These are phyloP conservation scores for Sinocyclocheilus anshuiensis DNA, from an alignment of 2,113 vertebrate genomes.

Conservation along the genomic window DNA sequence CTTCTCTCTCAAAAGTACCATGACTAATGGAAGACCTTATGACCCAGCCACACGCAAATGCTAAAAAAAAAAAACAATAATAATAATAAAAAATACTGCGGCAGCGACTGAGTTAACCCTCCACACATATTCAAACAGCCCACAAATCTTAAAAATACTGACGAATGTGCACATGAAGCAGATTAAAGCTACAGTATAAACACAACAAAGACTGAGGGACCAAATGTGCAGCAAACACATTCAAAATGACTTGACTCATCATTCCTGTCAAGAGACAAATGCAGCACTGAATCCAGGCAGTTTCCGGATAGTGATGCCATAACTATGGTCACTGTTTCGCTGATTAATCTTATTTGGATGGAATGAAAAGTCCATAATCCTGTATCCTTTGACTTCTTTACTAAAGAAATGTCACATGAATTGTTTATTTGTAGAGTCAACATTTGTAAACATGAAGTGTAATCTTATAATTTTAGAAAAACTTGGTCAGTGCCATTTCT, in stretches of 20 bases:
- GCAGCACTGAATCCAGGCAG: neutral
- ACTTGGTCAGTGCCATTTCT: neutral
- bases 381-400: neutral
- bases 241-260: too few species aligned
- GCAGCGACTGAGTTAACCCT: neutral
- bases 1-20: slow-evolving; percentile 10
- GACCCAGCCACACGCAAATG: slow-evolving; percentile 5
- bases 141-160: neutral
- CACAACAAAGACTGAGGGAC: too few species aligned
- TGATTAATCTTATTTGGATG: slow-evolving; percentile 2
- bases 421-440: neutral
- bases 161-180: slow-evolving; percentile 1
- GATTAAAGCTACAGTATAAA: neutral
- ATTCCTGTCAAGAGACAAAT: neutral
- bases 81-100: neutral
- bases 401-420: neutral
- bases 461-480: neutral
- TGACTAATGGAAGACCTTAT: slow-evolving; percentile 22
- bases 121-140: neutral
- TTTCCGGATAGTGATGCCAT: neutral
- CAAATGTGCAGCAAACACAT: too few species aligned
- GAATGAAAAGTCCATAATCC: neutral
- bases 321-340: neutral
- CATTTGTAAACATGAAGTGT: neutral
- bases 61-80: neutral